Evolutionary conservation across 92 coral and sea anemone genomes (phyloP).

Genomic region (Palythoa caribaeorum): DNA sequence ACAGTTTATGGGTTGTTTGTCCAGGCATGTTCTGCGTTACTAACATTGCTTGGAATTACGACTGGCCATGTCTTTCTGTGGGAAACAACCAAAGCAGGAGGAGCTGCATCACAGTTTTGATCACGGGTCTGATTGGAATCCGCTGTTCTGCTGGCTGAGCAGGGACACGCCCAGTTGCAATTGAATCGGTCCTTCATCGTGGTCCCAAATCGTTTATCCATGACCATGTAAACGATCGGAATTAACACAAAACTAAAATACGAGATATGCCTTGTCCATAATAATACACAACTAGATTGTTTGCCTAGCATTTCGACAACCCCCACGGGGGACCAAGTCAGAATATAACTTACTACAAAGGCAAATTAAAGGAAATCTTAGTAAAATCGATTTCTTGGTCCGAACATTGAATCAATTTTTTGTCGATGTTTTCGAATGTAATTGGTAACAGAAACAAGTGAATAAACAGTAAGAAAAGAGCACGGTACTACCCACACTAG

Average conservation of each 20-base stretch:
- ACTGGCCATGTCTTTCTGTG: not conserved
- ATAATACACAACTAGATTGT: not conserved
- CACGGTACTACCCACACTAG: not conserved
- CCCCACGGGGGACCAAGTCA: not conserved
- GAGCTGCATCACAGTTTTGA: not conserved
- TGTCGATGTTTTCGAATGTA: not conserved
- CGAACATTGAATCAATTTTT: conserved; percentile 1
- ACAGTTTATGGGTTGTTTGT: not conserved
- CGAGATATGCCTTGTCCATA: not conserved
- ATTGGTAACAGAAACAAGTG: not conserved
- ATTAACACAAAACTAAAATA: not conserved
- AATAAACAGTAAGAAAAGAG: not conserved
- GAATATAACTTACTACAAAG: not conserved
- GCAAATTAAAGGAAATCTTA: not conserved
- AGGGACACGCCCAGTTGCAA: not conserved
- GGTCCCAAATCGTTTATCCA: not conserved
- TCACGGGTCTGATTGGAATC: not conserved
- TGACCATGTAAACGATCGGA: conserved; percentile 1
- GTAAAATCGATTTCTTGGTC: conserved; percentile 1
- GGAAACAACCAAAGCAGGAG: not conserved
- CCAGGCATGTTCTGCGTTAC: not conserved
- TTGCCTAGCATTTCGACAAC: not conserved
- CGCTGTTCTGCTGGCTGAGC: not conserved
- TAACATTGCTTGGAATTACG: not conserved
- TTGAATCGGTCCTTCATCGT: not conserved